These are phyloP conservation scores for Notothenia rossii DNA, from an alignment of 2,113 vertebrate genomes.

Conservation along the genomic window DNA sequence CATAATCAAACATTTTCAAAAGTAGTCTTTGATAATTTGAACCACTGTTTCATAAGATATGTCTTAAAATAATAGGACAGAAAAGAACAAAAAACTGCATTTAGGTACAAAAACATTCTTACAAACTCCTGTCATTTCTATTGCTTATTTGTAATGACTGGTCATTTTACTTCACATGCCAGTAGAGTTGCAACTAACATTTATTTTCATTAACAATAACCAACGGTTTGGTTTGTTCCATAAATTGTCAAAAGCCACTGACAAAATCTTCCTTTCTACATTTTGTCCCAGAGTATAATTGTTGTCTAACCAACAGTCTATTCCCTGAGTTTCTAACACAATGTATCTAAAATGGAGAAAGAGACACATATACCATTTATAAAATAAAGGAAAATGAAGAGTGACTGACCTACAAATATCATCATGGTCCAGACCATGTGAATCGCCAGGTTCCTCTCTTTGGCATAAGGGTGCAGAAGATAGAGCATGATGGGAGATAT, in stretches of 20 bases:
- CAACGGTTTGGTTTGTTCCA: too few species aligned
- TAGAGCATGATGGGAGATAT: conserved; percentile 90
- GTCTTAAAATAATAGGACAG: neutral
- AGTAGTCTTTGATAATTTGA: neutral
- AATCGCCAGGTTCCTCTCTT: conserved; percentile 82
- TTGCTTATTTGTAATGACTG: too few species aligned
- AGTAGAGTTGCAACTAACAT: too few species aligned
- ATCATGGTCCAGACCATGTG: conserved; percentile 86
- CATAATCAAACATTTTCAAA: neutral
- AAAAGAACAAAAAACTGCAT: neutral
- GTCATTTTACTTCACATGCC: neutral
- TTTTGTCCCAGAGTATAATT: too few species aligned
- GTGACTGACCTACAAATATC: conserved; percentile 86
- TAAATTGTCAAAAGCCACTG: too few species aligned
- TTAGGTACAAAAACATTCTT: neutral
- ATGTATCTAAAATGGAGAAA: neutral
- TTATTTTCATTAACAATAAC: too few species aligned
- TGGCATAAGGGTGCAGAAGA: conserved; percentile 89
- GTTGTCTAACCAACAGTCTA: too few species aligned
- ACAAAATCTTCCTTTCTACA: too few species aligned
- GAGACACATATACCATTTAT: neutral
- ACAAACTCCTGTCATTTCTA: neutral
- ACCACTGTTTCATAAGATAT: too few species aligned
- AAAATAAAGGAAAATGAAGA: neutral
- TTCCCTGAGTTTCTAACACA: neutral